phyloP scores from a whole-genome alignment of 2,797 vertebrate species.

The Podargus strigoides region DNA sequence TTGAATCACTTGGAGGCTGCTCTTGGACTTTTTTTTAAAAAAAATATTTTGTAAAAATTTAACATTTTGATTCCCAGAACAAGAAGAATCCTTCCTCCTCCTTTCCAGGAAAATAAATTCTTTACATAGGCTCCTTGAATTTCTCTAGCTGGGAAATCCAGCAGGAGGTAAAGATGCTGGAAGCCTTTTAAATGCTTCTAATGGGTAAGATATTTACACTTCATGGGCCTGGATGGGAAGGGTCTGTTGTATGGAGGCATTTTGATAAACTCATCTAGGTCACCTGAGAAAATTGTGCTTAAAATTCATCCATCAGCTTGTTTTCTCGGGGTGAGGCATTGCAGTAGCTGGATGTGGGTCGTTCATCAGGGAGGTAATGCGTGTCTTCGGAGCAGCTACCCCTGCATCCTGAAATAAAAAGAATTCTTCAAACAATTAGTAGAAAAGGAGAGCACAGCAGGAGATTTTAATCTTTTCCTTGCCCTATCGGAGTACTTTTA shows the following conservation, averaged over 20 bases:
- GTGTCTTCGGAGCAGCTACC: not conserved
- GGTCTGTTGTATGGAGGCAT: not conserved
- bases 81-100: not conserved
- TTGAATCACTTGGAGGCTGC: not conserved
- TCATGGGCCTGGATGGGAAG: not conserved
- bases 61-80: not conserved
- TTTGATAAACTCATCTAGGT: not conserved
- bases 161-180: slow-evolving; percentile 20
- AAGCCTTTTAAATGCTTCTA: not conserved
- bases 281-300: not conserved
- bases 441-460: not conserved
- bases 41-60: not conserved
- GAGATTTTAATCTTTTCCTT: not conserved
- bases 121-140: not conserved
- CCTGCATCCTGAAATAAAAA: not conserved
- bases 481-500: not conserved
- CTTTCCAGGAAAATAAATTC: not conserved
- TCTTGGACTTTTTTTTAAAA: not conserved
- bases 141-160: not conserved
- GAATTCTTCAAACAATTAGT: not conserved
- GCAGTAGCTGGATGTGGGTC: not conserved
- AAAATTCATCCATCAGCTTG: not conserved
- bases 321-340: not conserved
- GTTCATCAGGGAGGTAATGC: not conserved
- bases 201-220: not conserved